Evolutionary conservation across 2,113 vertebrate species (phyloP), one percentile per base, ranked within the genome.

Genomic region (Colistium nudipinnis): DNA sequence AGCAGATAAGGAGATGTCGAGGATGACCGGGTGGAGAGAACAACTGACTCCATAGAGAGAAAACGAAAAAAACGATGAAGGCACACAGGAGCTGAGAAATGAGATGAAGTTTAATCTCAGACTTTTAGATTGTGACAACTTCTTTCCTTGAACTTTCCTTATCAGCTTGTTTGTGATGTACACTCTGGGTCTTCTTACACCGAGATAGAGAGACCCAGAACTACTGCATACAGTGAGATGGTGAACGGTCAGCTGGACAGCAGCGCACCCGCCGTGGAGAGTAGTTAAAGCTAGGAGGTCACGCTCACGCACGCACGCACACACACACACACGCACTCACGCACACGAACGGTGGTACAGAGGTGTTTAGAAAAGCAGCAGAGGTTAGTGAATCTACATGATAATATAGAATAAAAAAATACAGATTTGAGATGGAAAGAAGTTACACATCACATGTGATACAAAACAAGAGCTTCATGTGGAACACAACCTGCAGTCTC

Each of bases 31-130:
- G 38, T 36, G 30, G 38, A 68, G 38, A 68, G 31, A 24, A 53
- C 6, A 55, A 54, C 35, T 17, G 16, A 28, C 31, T 62, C 27
- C 36, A 24, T n/a, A 63, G 47, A 71, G 12, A 36, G 17, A 14
- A 24, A 5, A 14, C 3, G 65, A 66, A 43, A 76, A 87, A 54
- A 64, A 78, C 66, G 16, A 83, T 24, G 30, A 41, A n/a, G 10
- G 19, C 38, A 76, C 68, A 65, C 61, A 55, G 27, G 30, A 53
- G 70, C 49, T 71, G 69, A 81, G 74, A 82, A 85, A 81, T 52
- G 53, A 76, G 66, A 64, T 41, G 20, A 74, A 73, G 41, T 91
- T 91, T 89, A 84, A 90, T 87, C 74, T 84, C 51, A 30, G 47
- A 55, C 22, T 49, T 31, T 66, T 59, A 51, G 4, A 41, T 43